Percentiles rank a stretch among this genome's conserved stretches.
Conservation (phyloP, 2,888 invertebrate species). For the Bombylius major region DNA sequence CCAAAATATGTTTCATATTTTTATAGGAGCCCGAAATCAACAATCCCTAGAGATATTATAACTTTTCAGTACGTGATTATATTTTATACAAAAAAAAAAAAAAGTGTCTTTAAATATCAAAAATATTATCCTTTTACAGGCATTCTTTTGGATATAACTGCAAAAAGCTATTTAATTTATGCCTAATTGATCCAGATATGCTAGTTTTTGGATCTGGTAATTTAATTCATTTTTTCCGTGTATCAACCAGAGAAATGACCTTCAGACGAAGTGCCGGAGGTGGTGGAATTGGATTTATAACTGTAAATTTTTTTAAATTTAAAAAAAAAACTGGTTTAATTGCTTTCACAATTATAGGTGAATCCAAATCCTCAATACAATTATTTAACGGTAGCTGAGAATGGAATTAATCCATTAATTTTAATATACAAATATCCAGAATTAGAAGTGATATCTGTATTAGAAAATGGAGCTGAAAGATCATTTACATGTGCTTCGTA, state of each 20-base stretch:
- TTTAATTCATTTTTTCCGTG: conserved; percentile 61
- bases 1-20: background rate
- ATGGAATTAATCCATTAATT: conserved; percentile 58
- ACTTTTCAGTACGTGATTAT: conserved; percentile 17
- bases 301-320: conserved; percentile 39
- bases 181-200: conserved; percentile 58
- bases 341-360: conserved; percentile 35
- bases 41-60: conserved; percentile 1
- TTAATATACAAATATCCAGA: conserved; percentile 75
- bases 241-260: conserved; percentile 48
- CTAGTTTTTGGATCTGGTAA: conserved; percentile 74
- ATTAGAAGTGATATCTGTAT: conserved; percentile 57
- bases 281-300: conserved; percentile 67
- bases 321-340: background rate
- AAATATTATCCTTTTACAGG: conserved; percentile 37
- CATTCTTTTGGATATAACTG: conserved; percentile 82
- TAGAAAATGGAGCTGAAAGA: conserved; percentile 61
- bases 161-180: conserved; percentile 64
- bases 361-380: conserved; percentile 46
- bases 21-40: background rate
- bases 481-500: conserved; percentile 62
- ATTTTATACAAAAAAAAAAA: background rate
- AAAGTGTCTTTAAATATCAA: background rate
- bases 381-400: conserved; percentile 78
- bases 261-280: conserved; percentile 65